Conservation (phyloP, 2,888 invertebrate species). For the Lochmaea crataegi region DNA sequence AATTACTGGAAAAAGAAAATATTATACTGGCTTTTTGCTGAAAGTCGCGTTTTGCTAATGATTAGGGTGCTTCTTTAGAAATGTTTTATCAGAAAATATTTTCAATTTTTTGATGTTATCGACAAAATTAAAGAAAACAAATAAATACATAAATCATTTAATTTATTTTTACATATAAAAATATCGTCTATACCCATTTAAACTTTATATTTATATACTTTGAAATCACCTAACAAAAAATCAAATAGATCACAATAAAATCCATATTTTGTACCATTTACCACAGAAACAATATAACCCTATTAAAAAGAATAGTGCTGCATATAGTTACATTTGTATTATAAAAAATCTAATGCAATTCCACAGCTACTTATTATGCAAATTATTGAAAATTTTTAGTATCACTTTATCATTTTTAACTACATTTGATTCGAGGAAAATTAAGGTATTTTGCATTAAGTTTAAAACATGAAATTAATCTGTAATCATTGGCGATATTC, state of each 20-base stretch:
- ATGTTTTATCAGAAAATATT: neutral
- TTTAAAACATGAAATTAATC: no score
- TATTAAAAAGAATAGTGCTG: neutral
- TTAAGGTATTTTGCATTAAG: no score
- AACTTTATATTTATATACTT: conserved; percentile 6
- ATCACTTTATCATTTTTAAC: no score
- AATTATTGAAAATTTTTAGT: neutral
- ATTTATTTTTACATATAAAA: conserved; percentile 6
- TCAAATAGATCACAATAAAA: conserved; percentile 1
- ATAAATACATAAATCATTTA: neutral
- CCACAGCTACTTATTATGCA: neutral
- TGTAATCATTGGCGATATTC: no score
- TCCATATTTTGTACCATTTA: neutral
- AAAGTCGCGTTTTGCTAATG: no score
- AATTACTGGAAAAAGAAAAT: no score
- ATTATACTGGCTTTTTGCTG: no score
- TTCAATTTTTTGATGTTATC: no score
- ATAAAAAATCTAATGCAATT: neutral
- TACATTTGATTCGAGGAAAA: no score
- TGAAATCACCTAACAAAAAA: neutral
- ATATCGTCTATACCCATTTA: neutral
- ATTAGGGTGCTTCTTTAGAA: no score
- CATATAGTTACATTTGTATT: neutral
- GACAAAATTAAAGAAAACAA: neutral
- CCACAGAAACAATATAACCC: neutral